These are phyloP conservation scores for Euleptes europaea DNA, from an alignment of 2,113 vertebrate genomes.

Conservation along the genomic window DNA sequence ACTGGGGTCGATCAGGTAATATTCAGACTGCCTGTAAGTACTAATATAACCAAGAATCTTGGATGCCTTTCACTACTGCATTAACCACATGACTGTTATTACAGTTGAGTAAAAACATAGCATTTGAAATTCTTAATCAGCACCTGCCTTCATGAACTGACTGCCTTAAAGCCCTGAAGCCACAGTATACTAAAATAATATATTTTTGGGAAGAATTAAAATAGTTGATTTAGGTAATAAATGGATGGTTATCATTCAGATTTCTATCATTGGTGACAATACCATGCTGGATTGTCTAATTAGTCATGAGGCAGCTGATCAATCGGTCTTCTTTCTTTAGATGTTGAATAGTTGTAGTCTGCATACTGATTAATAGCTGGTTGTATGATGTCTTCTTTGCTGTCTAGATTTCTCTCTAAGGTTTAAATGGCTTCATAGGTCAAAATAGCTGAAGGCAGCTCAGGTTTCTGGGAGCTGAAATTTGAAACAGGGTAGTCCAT, in stretches of 20 bases:
- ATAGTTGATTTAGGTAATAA: background rate
- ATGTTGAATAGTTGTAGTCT: background rate
- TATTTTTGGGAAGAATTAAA: background rate
- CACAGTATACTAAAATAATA: background rate
- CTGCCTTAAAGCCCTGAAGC: background rate
- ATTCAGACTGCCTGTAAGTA: background rate
- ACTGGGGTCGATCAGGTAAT: background rate
- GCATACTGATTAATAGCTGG: background rate
- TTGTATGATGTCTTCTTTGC: background rate
- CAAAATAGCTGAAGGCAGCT: background rate
- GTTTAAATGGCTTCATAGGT: background rate
- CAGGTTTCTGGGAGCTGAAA: slow-evolving; percentile 2
- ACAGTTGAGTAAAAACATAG: background rate
- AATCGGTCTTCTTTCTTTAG: background rate
- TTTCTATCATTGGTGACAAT: background rate
- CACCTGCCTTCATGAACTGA: background rate
- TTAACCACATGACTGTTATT: background rate
- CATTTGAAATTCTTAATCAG: background rate
- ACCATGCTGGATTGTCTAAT: background rate
- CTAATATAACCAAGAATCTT: background rate
- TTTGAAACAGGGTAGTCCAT: background rate
- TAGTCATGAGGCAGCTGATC: background rate
- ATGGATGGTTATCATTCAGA: background rate
- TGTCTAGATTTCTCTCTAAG: background rate
- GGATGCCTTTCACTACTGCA: background rate